Percentiles rank a stretch among this genome's conserved stretches.
Evolutionary conservation across 2,797 vertebrate species (phyloP).

Genomic region (Basileuterus tristriatus): DNA sequence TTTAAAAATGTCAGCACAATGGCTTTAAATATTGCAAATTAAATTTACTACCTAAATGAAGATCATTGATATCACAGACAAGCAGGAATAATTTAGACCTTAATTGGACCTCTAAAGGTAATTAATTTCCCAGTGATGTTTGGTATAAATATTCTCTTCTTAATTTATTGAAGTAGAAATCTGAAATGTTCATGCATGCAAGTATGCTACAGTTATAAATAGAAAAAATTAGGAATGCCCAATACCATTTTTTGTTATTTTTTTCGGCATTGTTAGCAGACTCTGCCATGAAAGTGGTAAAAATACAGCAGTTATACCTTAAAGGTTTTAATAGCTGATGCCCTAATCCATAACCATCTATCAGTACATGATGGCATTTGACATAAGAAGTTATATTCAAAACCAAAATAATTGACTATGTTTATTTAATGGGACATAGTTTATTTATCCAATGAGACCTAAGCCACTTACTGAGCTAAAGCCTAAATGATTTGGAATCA

Average conservation of each 20-base stretch:
- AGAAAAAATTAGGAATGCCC: background rate
- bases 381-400: background rate
- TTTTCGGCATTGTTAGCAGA: background rate
- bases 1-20: constrained; percentile 5
- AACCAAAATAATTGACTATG: background rate
- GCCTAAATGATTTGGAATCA: background rate
- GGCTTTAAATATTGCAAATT: constrained; percentile 43
- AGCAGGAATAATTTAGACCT: constrained; percentile 32
- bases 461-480: background rate
- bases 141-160: constrained; percentile 24
- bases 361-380: background rate
- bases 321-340: background rate
- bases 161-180: constrained; percentile 19
- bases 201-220: background rate
- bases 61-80: constrained; percentile 3
- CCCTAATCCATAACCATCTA: background rate
- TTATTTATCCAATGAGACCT: background rate
- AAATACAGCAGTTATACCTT: background rate
- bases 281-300: background rate
- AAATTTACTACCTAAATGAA: constrained; percentile 25
- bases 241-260: background rate
- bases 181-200: background rate
- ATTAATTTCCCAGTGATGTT: constrained; percentile 35
- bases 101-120: constrained; percentile 29
- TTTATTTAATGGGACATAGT: background rate